phyloP scores from a whole-genome alignment of 2,113 vertebrate genomes.

The Xyliphius kryptos region DNA sequence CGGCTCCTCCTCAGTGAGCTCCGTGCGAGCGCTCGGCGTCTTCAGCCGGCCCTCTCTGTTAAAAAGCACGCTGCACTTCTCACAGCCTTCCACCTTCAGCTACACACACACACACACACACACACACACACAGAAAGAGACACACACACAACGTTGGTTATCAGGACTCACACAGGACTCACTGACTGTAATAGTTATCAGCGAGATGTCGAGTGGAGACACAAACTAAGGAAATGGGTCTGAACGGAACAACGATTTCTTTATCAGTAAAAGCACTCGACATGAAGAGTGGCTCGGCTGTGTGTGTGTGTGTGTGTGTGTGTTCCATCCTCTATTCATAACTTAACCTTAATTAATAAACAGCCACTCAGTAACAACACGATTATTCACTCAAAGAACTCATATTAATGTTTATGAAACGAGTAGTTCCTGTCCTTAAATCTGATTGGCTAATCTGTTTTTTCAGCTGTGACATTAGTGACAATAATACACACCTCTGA shows the following conservation, averaged over 20 bases:
- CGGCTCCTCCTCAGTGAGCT: constrained; percentile 72
- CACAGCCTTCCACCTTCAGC: constrained; percentile 83
- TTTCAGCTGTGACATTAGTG: no score
- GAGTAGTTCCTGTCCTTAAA: no score
- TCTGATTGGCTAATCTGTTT: no score
- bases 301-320: no score
- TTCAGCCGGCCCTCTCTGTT: constrained; percentile 75
- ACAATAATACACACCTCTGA: no score
- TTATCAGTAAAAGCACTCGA: constrained; percentile 2
- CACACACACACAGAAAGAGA: constrained; percentile 7
- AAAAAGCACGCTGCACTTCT: constrained; percentile 79
- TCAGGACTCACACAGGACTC: no score
- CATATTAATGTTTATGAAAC: no score
- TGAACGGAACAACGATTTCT: not conserved
- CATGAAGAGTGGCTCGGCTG: not conserved
- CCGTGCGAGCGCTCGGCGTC: constrained; percentile 58
- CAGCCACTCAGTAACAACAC: no score
- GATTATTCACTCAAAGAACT: no score
- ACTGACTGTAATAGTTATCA: constrained; percentile 3
- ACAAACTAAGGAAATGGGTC: not conserved
- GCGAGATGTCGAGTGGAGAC: not conserved
- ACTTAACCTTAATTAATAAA: no score
- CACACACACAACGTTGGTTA: constrained; percentile 11
- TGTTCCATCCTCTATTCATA: no score
- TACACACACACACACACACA: constrained; percentile 44